These are phyloP conservation scores for Coilia nasus DNA, from an alignment of 2,797 vertebrate genomes.

Conservation along the genomic window DNA sequence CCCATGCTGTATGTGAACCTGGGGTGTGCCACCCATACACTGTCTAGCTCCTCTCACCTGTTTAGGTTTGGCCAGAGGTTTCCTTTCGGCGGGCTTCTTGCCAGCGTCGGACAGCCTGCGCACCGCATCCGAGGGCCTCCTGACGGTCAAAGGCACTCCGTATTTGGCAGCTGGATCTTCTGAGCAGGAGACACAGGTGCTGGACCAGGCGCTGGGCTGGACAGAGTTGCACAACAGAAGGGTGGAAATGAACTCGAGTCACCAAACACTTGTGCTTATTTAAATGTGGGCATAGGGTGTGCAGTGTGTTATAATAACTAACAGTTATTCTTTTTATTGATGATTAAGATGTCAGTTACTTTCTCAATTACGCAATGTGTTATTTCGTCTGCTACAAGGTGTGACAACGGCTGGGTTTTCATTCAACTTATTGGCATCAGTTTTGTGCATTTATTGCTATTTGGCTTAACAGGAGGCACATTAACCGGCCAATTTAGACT, in stretches of 20 bases:
- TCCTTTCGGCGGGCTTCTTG: constrained; percentile 82
- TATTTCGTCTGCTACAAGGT: no score
- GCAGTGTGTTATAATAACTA: no score
- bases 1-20: background rate
- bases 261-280: background rate
- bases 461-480: no score
- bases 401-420: no score
- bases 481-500: no score
- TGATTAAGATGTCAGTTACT: no score
- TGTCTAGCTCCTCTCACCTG: constrained; percentile 71
- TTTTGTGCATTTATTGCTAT: no score
- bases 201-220: constrained; percentile 80
- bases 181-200: constrained; percentile 76
- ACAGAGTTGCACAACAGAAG: background rate
- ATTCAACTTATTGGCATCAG: no score
- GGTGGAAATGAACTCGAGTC: background rate
- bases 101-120: constrained; percentile 72
- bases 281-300: background rate
- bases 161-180: constrained; percentile 97
- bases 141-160: constrained; percentile 91
- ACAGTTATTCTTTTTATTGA: no score
- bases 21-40: background rate
- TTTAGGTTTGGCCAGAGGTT: constrained; percentile 79
- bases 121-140: constrained; percentile 73
- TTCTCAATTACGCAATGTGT: no score